Percentiles rank a stretch among this genome's conserved stretches.
Evolutionary conservation across 2,113 vertebrate genomes (phyloP).

Genomic region (Psephotus haematonotus): DNA sequence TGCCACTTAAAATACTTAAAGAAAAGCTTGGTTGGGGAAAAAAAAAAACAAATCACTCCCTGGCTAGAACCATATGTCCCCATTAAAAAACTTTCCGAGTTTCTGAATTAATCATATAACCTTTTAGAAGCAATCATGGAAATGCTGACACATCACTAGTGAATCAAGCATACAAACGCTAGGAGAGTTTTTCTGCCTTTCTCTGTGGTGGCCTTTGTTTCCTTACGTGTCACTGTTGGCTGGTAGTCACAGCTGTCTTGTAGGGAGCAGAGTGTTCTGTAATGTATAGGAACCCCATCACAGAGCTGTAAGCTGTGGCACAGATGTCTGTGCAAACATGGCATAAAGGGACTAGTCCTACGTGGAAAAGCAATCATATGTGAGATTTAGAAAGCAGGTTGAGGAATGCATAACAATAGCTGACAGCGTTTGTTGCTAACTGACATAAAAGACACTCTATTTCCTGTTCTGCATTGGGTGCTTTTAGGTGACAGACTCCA

Average conservation of each 20-base stretch:
- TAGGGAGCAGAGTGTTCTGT: not conserved
- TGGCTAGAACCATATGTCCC: not conserved
- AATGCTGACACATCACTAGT: not conserved
- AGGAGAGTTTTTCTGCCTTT: rapidly evolving
- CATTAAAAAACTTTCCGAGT: not conserved
- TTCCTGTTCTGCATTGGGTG: not conserved
- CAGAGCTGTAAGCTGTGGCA: rapidly evolving
- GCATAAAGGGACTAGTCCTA: not conserved
- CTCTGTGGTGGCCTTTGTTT: not conserved
- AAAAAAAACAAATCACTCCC: not conserved
- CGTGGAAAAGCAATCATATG: not conserved
- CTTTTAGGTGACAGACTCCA: not conserved
- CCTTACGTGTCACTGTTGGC: rapidly evolving
- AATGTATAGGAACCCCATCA: not conserved
- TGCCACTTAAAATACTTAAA: not conserved
- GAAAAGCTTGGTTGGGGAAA: not conserved
- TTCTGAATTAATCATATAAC: not conserved
- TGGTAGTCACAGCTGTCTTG: not conserved
- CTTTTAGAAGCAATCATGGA: not conserved
- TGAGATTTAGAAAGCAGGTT: not conserved
- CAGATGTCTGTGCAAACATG: rapidly evolving
- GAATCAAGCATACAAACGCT: rapidly evolving
- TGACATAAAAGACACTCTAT: not conserved
- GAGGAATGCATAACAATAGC: not conserved
- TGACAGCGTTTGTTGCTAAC: not conserved